Conservation (phyloP, 2,113 vertebrate genomes). For the Piprites chloris region DNA sequence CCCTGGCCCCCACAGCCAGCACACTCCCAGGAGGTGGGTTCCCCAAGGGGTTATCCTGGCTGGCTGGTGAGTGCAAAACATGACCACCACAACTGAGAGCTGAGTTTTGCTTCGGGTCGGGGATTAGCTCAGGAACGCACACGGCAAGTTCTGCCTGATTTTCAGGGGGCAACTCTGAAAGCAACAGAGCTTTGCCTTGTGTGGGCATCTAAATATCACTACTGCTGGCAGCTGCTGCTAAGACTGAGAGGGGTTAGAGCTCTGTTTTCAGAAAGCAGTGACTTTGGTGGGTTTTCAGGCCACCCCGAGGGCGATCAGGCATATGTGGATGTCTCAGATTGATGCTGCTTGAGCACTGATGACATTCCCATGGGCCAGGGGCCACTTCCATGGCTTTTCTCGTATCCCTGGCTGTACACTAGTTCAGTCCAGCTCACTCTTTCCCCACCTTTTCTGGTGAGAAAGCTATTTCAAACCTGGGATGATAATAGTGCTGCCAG, state of each 20-base stretch:
- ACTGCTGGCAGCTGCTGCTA: background rate
- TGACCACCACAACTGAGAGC: background rate
- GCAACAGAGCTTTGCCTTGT: background rate
- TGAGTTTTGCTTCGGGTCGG: fast-evolving
- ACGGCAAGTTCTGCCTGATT: background rate
- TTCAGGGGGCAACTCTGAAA: background rate
- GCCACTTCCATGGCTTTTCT: background rate
- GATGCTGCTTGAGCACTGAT: background rate
- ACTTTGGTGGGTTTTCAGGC: background rate
- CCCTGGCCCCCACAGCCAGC: background rate
- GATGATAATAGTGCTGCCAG: background rate
- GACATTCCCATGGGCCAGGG: background rate
- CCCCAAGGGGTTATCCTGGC: background rate
- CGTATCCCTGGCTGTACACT: background rate
- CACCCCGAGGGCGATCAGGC: background rate
- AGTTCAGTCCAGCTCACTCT: background rate
- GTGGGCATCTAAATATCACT: background rate
- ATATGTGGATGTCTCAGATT: background rate
- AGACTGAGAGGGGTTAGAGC: background rate
- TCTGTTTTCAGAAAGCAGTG: background rate
- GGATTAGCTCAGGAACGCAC: background rate
- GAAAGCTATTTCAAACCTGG: background rate
- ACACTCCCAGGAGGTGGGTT: background rate
- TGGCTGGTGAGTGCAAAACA: background rate
- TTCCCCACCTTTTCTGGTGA: background rate